These are phyloP conservation scores for Pseudochromis fuscus DNA, from an alignment of 2,797 vertebrate genomes.

Conservation along the genomic window DNA sequence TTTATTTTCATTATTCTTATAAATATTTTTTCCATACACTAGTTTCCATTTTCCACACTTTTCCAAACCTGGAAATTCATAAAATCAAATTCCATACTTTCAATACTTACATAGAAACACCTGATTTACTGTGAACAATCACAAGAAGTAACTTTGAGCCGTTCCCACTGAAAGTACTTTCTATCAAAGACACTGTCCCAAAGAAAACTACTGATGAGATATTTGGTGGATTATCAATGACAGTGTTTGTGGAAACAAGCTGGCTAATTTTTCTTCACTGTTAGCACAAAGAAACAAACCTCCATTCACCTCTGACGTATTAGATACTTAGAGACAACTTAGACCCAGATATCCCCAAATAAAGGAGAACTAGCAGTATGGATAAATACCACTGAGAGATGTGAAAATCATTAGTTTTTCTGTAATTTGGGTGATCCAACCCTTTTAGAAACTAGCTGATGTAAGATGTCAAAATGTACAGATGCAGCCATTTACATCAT, in stretches of 20 bases:
- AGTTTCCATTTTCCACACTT: too few relatives aligned
- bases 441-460: slow-evolving; percentile 3
- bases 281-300: too few relatives aligned
- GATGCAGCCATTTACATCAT: slow-evolving; percentile 34
- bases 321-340: not conserved
- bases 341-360: too few relatives aligned
- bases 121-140: not conserved
- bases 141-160: not conserved
- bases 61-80: too few relatives aligned
- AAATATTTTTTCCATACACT: too few relatives aligned
- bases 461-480: slow-evolving; percentile 7
- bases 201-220: not conserved
- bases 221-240: not conserved
- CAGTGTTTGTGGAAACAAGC: not conserved
- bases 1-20: too few relatives aligned
- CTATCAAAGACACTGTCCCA: not conserved
- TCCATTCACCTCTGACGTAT: not conserved
- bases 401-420: not conserved
- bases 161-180: not conserved
- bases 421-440: slow-evolving; percentile 22
- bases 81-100: too few relatives aligned
- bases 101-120: too few relatives aligned
- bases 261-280: too few relatives aligned
- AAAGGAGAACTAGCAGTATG: not conserved
- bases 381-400: not conserved